phyloP scores from a whole-genome alignment of 2,888 invertebrate genomes.

The Thecocarcelia acutangulata region DNA sequence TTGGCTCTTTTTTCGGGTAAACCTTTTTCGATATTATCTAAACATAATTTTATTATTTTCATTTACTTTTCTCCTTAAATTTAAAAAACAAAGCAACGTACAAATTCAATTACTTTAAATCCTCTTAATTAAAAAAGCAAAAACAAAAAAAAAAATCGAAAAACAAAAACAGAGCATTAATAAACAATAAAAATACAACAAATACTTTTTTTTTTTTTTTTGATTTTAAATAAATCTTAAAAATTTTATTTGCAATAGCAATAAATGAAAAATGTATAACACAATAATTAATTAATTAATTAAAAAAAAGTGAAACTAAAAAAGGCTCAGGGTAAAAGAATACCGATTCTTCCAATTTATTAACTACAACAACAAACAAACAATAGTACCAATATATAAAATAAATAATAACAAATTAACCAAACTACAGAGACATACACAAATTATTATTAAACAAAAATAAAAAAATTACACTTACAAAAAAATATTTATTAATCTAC shows the following conservation, averaged over 20 bases:
- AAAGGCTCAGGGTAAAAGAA: conserved; percentile 81
- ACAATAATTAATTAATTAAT: conserved; percentile 60
- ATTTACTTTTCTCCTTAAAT: conserved; percentile 25
- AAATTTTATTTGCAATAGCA: conserved; percentile 67
- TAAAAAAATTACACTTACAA: conserved; percentile 52
- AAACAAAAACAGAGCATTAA: conserved; percentile 52
- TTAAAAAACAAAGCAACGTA: conserved; percentile 64
- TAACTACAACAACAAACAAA: conserved; percentile 72
- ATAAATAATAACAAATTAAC: conserved; percentile 44
- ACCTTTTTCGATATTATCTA: conserved; percentile 39
- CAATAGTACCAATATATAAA: conserved; percentile 73
- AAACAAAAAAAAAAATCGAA: conserved; percentile 25
- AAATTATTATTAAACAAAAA: conserved; percentile 51
- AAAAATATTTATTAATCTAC: conserved; percentile 62
- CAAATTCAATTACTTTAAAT: conserved; percentile 69
- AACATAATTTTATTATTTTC: conserved; percentile 46
- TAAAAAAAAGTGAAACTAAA: conserved; percentile 72
- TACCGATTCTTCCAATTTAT: conserved; percentile 82
- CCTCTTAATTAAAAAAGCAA: conserved; percentile 46
- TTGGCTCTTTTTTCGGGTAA: conserved; percentile 66
- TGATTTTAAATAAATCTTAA: conserved; percentile 46
- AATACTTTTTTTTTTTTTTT: conserved; percentile 55
- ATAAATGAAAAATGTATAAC: conserved; percentile 55
- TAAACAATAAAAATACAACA: conserved; percentile 40
- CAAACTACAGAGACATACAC: conserved; percentile 55